Percentiles rank a stretch among this genome's conserved stretches.
Evolutionary conservation across 2,113 vertebrate genomes (phyloP).

Genomic region (Callorhinus ursinus): DNA sequence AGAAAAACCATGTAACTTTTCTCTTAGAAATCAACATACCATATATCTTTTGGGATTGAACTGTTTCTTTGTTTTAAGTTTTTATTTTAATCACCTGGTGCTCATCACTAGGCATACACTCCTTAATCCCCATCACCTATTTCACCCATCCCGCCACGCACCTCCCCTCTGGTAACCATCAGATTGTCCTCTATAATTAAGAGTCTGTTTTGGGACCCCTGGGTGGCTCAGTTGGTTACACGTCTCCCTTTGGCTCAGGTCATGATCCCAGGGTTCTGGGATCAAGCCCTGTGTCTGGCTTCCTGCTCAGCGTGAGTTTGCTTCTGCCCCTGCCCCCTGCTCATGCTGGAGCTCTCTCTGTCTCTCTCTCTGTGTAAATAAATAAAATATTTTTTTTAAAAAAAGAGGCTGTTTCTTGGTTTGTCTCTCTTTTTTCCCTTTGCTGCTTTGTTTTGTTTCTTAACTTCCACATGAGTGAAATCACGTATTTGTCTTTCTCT

Average conservation of each 20-base stretch:
- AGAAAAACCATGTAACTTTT: neutral
- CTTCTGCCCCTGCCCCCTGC: too few relatives aligned
- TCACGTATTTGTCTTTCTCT: neutral
- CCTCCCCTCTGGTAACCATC: neutral
- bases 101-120: neutral
- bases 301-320: too few relatives aligned
- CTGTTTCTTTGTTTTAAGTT: neutral
- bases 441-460: neutral
- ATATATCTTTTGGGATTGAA: neutral
- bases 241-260: too few relatives aligned
- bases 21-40: conserved; percentile 10
- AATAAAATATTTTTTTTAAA: too few relatives aligned
- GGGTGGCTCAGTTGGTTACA: too few relatives aligned
- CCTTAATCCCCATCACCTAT: neutral
- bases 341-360: too few relatives aligned
- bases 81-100: neutral
- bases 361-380: too few relatives aligned
- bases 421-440: neutral
- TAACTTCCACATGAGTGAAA: neutral
- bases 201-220: too few relatives aligned
- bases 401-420: neutral
- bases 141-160: neutral
- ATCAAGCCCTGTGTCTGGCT: too few relatives aligned
- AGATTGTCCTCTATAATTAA: neutral
- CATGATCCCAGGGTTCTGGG: neutral